phyloP scores from a whole-genome alignment of 2,797 vertebrate genomes.

The Champsocephalus esox region DNA sequence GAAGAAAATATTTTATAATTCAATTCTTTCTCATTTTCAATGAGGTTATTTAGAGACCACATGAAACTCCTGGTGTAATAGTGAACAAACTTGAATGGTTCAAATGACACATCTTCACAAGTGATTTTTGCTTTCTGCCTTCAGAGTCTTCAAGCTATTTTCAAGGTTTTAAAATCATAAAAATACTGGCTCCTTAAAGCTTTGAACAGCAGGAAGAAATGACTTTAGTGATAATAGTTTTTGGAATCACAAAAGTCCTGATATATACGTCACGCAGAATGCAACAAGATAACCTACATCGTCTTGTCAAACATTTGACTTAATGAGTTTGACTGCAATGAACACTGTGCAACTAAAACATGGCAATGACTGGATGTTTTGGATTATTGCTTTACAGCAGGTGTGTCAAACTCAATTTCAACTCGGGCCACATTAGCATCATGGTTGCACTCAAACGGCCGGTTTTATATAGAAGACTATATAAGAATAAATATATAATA shows the following conservation, averaged over 20 bases:
- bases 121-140: slow-evolving; percentile 6
- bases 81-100: neutral
- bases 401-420: no score
- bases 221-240: neutral
- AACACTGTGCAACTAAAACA: slow-evolving; percentile 27
- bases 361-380: slow-evolving; percentile 36
- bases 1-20: slow-evolving; percentile 3
- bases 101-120: slow-evolving; percentile 3
- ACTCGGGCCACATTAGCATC: no score
- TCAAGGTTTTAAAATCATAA: neutral
- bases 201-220: neutral
- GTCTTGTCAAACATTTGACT: neutral
- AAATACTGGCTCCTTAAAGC: neutral
- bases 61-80: slow-evolving; percentile 1
- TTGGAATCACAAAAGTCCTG: neutral
- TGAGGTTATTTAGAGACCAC: slow-evolving; percentile 8
- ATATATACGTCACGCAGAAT: neutral
- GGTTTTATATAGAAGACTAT: no score
- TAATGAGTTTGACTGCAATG: neutral
- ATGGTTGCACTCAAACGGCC: no score
- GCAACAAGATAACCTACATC: neutral
- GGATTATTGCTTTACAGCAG: slow-evolving; percentile 82
- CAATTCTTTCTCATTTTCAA: neutral
- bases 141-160: slow-evolving; percentile 6
- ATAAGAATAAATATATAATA: no score